Percentiles rank a stretch among this genome's conserved stretches.
Evolutionary conservation across 2,888 invertebrate genomes (phyloP).

Genomic region (Pandemis cinnamomeana): DNA sequence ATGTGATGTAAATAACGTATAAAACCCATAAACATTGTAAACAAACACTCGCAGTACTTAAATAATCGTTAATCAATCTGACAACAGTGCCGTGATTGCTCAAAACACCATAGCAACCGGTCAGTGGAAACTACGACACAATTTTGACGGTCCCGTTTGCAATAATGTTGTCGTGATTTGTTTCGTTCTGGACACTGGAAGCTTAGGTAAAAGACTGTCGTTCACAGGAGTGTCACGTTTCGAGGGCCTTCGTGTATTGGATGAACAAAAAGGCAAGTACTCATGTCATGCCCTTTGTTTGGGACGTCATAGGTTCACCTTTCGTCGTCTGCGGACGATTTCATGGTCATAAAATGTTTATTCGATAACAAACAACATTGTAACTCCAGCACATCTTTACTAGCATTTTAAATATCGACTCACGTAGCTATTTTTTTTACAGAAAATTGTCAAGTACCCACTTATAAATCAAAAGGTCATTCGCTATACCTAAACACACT

Average conservation of each 20-base stretch:
- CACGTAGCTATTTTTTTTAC: neutral
- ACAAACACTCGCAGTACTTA: conserved; percentile 66
- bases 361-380: conserved; percentile 14
- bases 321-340: conserved; percentile 51
- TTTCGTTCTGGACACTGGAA: conserved; percentile 57
- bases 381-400: neutral
- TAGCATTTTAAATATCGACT: neutral
- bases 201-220: conserved; percentile 60
- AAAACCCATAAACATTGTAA: conserved; percentile 66
- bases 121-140: conserved; percentile 73
- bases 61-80: conserved; percentile 47
- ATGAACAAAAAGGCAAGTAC: conserved; percentile 83
- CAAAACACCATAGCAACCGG: conserved; percentile 69
- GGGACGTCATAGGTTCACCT: conserved; percentile 59
- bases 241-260: conserved; percentile 78
- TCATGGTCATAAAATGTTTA: conserved; percentile 67
- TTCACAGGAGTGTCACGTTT: conserved; percentile 69
- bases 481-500: neutral
- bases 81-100: conserved; percentile 63
- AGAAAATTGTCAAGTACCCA: neutral
- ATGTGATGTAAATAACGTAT: conserved; percentile 79
- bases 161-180: conserved; percentile 72
- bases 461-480: conserved; percentile 2
- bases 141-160: conserved; percentile 69
- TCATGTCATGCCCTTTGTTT: conserved; percentile 64